Base-by-base conservation (phyloP, 2,888 invertebrate genomes). In the Drosophila rubida region DNA sequence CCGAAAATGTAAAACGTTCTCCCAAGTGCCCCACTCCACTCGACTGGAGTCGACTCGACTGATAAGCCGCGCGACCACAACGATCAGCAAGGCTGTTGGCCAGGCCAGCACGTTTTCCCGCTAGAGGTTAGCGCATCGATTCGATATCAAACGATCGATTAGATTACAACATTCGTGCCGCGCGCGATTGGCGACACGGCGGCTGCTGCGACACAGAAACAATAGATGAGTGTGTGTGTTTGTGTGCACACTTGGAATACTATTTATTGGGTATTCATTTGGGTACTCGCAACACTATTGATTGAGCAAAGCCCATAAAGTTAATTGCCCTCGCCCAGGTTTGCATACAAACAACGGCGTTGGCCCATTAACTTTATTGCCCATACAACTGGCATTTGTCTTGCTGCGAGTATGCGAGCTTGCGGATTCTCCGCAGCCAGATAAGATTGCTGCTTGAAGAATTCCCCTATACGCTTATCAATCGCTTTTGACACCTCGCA, bases 161-260 rank as follows among this genome's bases (percentile, higher is more conserved):
- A 75, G 77, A 75, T 74, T 74, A 75, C 44, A 32, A 25, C 32
- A 58, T 23, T 68, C 54, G 23, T 14, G 35, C 13, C 35, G 2
- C 2, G 6, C 9, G 30, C 45, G 57, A 61, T 63, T 69, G 76
- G 76, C 74, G 75, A 61, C 75, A 60, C 53, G n/a, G 44, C 60
- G 75, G 75, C 75, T 76, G 75, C 74, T 76, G 78, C n/a, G 30
- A 63, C 59, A 68, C 69, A 11, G 23, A 63, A 63, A 68, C 69
- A 9, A n/a, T 4, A 32, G 11, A 75, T 69, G 42, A 46, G 41
- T 42, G 19, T 39, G n/a, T 50, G 27, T 32, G n/a, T 5, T 14
- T 39, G n/a, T 50, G 27, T 32, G n/a, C 1, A 30, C 30, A 19
- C 37, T 53, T 57, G 16, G 32, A 35, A 35, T 58, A 37, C 6